Percentiles rank a stretch among this genome's conserved stretches.
Evolutionary conservation across 2,888 invertebrate genomes (phyloP).

Genomic region (Drosophila demipolita): DNA sequence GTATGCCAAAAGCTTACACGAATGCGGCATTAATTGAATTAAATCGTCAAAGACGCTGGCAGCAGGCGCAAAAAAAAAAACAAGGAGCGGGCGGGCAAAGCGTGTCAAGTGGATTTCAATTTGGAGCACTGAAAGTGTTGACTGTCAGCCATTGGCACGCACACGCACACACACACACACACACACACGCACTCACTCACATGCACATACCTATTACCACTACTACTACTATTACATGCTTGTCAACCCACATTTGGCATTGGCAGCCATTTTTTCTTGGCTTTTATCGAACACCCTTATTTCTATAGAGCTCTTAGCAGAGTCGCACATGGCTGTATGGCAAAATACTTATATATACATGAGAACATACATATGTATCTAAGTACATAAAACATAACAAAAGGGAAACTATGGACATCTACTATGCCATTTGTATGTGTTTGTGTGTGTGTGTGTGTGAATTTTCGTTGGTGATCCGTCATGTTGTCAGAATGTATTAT

Average conservation of each 20-base stretch:
- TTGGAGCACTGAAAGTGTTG: slow-evolving; percentile 74
- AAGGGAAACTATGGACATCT: slow-evolving; percentile 73
- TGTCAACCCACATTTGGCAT: slow-evolving; percentile 68
- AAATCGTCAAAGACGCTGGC: slow-evolving; percentile 66
- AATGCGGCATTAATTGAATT: slow-evolving; percentile 76
- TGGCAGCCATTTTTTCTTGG: slow-evolving; percentile 76
- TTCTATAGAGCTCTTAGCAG: slow-evolving; percentile 53
- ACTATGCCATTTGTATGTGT: slow-evolving; percentile 39
- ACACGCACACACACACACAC: slow-evolving; percentile 26
- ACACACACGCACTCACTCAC: no score
- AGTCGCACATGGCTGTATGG: slow-evolving; percentile 30
- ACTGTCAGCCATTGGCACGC: slow-evolving; percentile 75
- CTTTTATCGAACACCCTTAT: slow-evolving; percentile 74
- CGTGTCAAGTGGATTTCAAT: slow-evolving; percentile 75
- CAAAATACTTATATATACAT: slow-evolving; percentile 37
- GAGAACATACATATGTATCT: slow-evolving; percentile 24
- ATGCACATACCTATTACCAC: slow-evolving; percentile 4
- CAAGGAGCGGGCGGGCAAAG: slow-evolving; percentile 26
- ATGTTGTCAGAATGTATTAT: slow-evolving; percentile 86
- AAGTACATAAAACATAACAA: slow-evolving; percentile 28
- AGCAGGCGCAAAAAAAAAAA: slow-evolving; percentile 27
- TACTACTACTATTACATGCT: slow-evolving; percentile 7
- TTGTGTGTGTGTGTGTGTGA: slow-evolving; percentile 59
- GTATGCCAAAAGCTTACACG: slow-evolving; percentile 54
- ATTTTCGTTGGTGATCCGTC: slow-evolving; percentile 85